A percentile compares a stretch with the other conserved stretches of the same genome.
phyloP scores from a whole-genome alignment of 2,888 invertebrate genomes.

The Syritta pipiens region DNA sequence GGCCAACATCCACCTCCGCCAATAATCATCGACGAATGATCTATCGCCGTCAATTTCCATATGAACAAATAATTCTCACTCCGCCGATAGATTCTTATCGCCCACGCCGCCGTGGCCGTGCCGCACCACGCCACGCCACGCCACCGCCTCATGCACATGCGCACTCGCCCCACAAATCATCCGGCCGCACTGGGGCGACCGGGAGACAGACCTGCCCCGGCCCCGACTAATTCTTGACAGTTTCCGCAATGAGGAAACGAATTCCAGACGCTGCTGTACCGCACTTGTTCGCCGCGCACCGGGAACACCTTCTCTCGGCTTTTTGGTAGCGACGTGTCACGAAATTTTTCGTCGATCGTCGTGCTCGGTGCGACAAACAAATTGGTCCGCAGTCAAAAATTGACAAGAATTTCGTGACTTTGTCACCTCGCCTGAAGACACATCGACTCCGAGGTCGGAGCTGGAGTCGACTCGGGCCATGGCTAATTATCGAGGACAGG shows the following conservation, averaged over 20 bases:
- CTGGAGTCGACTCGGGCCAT: constrained; percentile 33
- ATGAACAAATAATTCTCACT: constrained; percentile 69
- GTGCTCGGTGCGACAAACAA: constrained; percentile 79
- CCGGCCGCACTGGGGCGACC: constrained; percentile 9
- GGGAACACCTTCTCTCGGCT: constrained; percentile 23
- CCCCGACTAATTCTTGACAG: constrained; percentile 64
- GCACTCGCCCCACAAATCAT: constrained; percentile 57
- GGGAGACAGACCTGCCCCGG: constrained; percentile 3
- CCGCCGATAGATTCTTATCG: constrained; percentile 62
- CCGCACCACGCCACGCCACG: not conserved
- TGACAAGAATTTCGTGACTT: constrained; percentile 80
- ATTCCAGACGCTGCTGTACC: constrained; percentile 51
- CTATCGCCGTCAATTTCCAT: constrained; percentile 69
- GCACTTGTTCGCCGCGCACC: constrained; percentile 6
- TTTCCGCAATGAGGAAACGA: constrained; percentile 56
- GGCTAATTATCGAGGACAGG: constrained; percentile 62
- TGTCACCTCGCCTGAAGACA: constrained; percentile 76
- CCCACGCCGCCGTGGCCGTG: constrained; percentile 50
- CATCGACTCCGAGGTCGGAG: constrained; percentile 19
- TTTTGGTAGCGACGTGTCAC: constrained; percentile 79
- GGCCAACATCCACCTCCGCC: constrained; percentile 34
- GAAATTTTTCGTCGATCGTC: no score
- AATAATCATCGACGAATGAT: constrained; percentile 66
- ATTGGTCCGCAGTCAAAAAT: constrained; percentile 77
- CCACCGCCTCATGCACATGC: constrained; percentile 30